Base-by-base conservation (phyloP, 2,888 invertebrate species). In the Diploptera punctata region DNA sequence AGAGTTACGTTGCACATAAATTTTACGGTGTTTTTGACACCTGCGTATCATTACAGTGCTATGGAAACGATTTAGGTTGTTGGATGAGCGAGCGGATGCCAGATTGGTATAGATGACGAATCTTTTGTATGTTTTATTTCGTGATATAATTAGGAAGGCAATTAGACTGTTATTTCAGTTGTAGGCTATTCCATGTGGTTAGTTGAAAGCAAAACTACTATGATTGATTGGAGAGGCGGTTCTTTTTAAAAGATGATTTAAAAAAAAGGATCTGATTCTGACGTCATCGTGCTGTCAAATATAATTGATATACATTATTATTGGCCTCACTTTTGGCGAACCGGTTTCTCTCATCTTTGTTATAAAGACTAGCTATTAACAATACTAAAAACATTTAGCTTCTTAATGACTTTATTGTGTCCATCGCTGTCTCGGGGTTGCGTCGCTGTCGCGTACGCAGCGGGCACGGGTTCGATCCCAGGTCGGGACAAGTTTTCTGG, bases 271-370 rank as follows among this genome's bases (percentile, higher is more conserved):
- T 38, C 33, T 62, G 43, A 33, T 62, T 62, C 43, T 62, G 62
- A 62, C 62, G 43, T 62, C 62, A 62, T 31, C 43, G 16, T 62
- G n/a, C 62, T 62, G 62, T 62, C 62, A 62, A 38, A 33, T 26
- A 62, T 62, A 62, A 62, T 62, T 62, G 62, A 62, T 62, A 62
- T 62, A 62, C 62, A 62, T 62, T 62, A 62, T 62, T 62, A 62
- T 31, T 38, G 61, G 57, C 33, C 38, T 61, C 31, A 61, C 33
- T 62, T 43, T 62, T 62, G 43, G 62, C 43, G 62, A 62, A 62
- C 62, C 62, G 62, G 62, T 62, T 62, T 24, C 43, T 21, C 21
- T 9, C 21, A 24, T 52, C 5, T 13, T 9, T 13, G 24, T 24
- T 24, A 24, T 52, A 24, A 52, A n/a, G n/a, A n/a, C n/a, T n/a